Evolutionary conservation across 2,113 vertebrate genomes (phyloP), one percentile per base, ranked within the genome.

Genomic region (Actinemys pallida): DNA sequence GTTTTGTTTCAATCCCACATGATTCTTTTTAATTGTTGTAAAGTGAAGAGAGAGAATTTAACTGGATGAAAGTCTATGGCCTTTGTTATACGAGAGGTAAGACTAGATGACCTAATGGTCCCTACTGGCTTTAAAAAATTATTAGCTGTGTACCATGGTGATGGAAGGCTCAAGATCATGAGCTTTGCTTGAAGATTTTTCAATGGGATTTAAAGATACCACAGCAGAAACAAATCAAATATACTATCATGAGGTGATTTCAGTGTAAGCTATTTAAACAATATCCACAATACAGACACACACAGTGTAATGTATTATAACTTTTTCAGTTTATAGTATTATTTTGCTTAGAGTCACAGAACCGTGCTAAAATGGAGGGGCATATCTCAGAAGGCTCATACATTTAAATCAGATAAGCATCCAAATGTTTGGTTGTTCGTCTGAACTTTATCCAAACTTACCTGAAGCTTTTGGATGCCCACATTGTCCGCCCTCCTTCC

Each of bases 291-390:
- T 69, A 35, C 35, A 82, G 24, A n/a, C 47, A 22, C 25, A 31
- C 53, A 53, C 19, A 29, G 19, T 90, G 10, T 65, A 83, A 19
- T 25, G 6, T 1, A 5, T 80, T 84, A 25, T 13, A 85, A 1
- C 22, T 57, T 87, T 25, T 88, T 81, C 20, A 53, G 1, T 0
- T 19, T 45, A 13, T 13, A 8, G 6, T 31, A 3, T 0, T 39
- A 54, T 25, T 29, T 78, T 7, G 56, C 24, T 0, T 0, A 20
- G 31, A 90, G 42, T 11, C 31, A 39, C 27, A 79, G 57, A 93
- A 27, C 2, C 1, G 4, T 29, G 12, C 4, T 80, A 62, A 90
- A 81, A 88, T 17, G n/a, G 69, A 86, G 81, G n/a, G 10, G 10
- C 17, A 84, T 49, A 78, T 8, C 52, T 94, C 75, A 90, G 25